Evolutionary conservation across 2,113 vertebrate genomes (phyloP), one percentile per base, ranked within the genome.

Genomic region (Menura novaehollandiae): DNA sequence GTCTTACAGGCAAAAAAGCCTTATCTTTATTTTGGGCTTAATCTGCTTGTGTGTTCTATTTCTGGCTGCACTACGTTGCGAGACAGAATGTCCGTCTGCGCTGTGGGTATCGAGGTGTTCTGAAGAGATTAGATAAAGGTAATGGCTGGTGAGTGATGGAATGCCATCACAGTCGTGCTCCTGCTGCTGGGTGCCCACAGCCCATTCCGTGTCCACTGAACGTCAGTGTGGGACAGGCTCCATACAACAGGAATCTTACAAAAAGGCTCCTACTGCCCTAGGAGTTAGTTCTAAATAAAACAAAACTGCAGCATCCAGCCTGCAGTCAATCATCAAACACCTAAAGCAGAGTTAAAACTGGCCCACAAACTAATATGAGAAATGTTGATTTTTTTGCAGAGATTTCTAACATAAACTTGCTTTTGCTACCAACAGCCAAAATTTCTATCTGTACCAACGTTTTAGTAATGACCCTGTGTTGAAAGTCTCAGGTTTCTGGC

Each of bases 191-290:
- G 12, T 4, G 4, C 59, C 76, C 53, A 49, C 8, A 55, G 62
- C 35, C 0, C 0, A 2, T 17, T 23, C 60, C 0, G 0, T 10
- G 58, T 52, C 32, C 9, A 1, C 3, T 10, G 55, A 41, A 73
- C 5, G 0, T 6, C 60, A 26, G 46, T 3, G 27, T 0, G 74
- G 79, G 63, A 51, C 9, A 32, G 22, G 32, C 24, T 39, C 53
- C 11, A 15, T 1, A 19, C 1, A 2, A 56, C 24, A 72, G 55
- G 22, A 86, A 35, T 52, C 2, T 1, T 4, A 52, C 19, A 55
- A 72, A 88, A 88, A 82, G 12, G 75, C 28, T 51, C 76, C 64
- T 33, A 12, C 49, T 52, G 51, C 27, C 59, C 41, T 24, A 33
- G 11, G 24, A 82, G 26, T 1, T 69, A 20, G 19, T 73, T 84